A percentile compares a stretch with the other conserved stretches of the same genome.
These are phyloP conservation scores for Thryonomys swinderianus DNA, from an alignment of 2,113 vertebrate genomes.

Conservation along the genomic window DNA sequence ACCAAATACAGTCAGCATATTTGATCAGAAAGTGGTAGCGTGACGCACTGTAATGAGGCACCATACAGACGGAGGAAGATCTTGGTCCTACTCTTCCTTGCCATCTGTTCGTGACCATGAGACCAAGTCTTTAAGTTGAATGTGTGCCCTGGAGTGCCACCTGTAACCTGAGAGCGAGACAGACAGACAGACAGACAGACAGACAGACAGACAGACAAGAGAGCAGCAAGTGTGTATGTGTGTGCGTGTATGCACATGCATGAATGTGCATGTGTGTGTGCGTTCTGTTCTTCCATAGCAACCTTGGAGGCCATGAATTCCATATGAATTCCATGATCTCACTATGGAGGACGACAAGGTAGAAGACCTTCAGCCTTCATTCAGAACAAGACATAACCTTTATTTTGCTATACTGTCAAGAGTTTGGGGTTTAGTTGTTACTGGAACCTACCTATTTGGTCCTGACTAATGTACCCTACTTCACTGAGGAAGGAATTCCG, in stretches of 20 bases:
- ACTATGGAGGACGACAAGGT: neutral
- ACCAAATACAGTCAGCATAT: neutral
- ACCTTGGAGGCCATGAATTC: neutral
- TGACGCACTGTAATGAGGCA: neutral
- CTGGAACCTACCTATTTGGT: neutral
- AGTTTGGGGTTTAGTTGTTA: neutral
- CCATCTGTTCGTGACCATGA: neutral
- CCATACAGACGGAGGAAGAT: neutral
- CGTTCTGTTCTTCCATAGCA: neutral
- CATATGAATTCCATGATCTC: no score
- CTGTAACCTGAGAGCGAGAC: neutral
- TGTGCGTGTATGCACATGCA: neutral
- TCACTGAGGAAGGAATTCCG: neutral
- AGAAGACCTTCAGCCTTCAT: neutral
- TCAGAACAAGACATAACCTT: neutral
- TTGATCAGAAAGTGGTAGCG: neutral
- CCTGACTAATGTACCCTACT: neutral
- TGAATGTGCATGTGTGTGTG: no score
- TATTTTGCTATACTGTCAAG: neutral
- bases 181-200: no score
- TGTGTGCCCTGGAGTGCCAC: neutral
- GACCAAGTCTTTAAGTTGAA: neutral
- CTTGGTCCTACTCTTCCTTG: neutral
- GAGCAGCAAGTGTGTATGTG: rapidly evolving
- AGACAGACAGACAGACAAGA: no score